Percentiles rank a stretch among this genome's conserved stretches.
phyloP scores from a whole-genome alignment of 2,113 vertebrate genomes.

The Leiothrix lutea region DNA sequence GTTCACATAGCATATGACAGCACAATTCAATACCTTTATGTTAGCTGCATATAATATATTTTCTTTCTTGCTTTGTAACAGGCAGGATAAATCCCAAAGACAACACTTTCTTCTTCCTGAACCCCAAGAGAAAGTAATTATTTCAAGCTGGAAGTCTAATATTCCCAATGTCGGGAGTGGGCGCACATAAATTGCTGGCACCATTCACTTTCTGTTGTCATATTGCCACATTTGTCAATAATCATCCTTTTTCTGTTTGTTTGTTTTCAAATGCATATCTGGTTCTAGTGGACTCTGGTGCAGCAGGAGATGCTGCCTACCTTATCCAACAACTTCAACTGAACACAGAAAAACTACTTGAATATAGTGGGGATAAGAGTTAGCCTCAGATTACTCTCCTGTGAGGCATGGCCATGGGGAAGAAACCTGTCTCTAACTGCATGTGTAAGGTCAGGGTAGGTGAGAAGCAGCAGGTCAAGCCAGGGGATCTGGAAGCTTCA shows the following conservation, averaged over 20 bases:
- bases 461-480: neutral
- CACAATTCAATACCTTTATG: constrained; percentile 44
- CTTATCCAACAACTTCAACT: constrained; percentile 42
- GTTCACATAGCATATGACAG: constrained; percentile 26
- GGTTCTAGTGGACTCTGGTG: constrained; percentile 5
- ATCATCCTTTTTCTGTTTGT: constrained; percentile 17
- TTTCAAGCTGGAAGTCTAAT: constrained; percentile 64
- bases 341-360: constrained; percentile 55
- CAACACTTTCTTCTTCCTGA: constrained; percentile 65
- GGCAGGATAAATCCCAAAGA: constrained; percentile 64
- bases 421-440: neutral
- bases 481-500: neutral
- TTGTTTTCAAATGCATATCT: constrained; percentile 23
- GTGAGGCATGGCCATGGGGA: neutral
- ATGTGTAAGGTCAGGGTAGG: neutral
- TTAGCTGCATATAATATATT: constrained; percentile 49
- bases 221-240: constrained; percentile 44
- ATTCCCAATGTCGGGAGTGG: constrained; percentile 50
- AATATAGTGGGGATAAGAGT: neutral
- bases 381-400: neutral
- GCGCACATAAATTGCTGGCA: constrained; percentile 54
- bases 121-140: constrained; percentile 66
- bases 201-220: constrained; percentile 50
- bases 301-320: neutral
- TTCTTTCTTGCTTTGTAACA: constrained; percentile 63